A percentile compares a stretch with the other conserved stretches of the same genome.
Evolutionary conservation across 2,113 vertebrate genomes (phyloP).

Genomic region (Tautogolabrus adspersus): DNA sequence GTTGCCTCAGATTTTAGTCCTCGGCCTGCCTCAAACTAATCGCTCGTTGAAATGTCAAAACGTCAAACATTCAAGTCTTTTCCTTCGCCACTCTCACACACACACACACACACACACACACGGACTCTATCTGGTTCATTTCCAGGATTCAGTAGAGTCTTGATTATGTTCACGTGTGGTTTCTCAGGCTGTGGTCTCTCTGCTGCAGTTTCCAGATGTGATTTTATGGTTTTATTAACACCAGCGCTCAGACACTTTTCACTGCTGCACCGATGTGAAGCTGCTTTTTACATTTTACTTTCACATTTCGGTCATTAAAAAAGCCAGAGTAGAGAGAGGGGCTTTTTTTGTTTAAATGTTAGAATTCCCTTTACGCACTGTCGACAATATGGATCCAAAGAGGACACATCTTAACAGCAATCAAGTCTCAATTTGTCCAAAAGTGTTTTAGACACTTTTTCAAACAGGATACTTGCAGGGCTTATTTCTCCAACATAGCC

Average conservation of each 20-base stretch:
- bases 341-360: background rate
- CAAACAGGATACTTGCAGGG: too few relatives aligned
- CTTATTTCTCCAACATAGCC: too few relatives aligned
- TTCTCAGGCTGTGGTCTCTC: constrained; percentile 35
- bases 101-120: background rate
- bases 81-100: background rate
- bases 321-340: background rate
- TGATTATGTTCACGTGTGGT: constrained; percentile 30
- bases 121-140: constrained; percentile 26
- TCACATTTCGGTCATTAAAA: background rate
- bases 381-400: background rate
- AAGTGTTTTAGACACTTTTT: too few relatives aligned
- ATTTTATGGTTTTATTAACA: constrained; percentile 54
- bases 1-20: background rate
- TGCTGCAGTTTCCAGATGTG: constrained; percentile 58
- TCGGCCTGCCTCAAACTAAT: background rate
- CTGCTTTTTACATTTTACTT: constrained; percentile 24
- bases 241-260: constrained; percentile 3
- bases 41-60: background rate
- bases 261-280: constrained; percentile 7
- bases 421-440: too few relatives aligned
- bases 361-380: background rate
- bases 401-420: background rate
- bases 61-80: background rate
- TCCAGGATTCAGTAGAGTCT: constrained; percentile 27